A percentile compares a stretch with the other conserved stretches of the same genome.
phyloP scores from a whole-genome alignment of 2,113 vertebrate genomes.

The Theristicus caerulescens region DNA sequence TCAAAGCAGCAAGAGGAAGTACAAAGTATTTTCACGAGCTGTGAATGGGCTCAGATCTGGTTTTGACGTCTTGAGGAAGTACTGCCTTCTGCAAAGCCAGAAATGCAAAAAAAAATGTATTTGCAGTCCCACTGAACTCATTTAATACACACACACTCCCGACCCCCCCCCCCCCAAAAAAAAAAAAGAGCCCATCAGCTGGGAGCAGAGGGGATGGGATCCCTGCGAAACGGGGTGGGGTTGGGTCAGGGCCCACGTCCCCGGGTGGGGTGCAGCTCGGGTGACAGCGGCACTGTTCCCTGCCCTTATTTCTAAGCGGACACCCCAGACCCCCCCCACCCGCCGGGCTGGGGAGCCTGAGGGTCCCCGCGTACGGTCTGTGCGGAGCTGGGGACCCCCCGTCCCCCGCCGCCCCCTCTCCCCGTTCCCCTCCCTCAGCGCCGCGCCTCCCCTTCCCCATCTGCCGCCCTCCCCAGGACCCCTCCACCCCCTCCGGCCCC shows the following conservation, averaged over 20 bases:
- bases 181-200: not conserved
- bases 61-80: slow-evolving; percentile 46
- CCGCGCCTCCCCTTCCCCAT: not conserved
- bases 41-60: slow-evolving; percentile 44
- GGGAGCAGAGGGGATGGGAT: not conserved
- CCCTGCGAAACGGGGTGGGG: not conserved
- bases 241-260: not conserved
- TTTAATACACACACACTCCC: not conserved
- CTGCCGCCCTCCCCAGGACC: not conserved
- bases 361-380: too few species aligned
- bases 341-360: not conserved
- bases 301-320: not conserved
- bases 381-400: too few species aligned
- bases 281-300: not conserved
- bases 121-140: not conserved
- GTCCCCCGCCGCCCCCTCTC: not conserved
- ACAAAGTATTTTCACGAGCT: slow-evolving; percentile 40
- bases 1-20: slow-evolving; percentile 44
- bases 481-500: fast-evolving
- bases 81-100: not conserved
- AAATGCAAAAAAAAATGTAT: not conserved
- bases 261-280: not conserved
- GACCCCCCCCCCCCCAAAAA: not conserved
- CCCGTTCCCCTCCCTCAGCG: not conserved
- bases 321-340: not conserved